Evolutionary conservation across 2,888 invertebrate genomes (phyloP).

Genomic region (Synergus itoensis): DNA sequence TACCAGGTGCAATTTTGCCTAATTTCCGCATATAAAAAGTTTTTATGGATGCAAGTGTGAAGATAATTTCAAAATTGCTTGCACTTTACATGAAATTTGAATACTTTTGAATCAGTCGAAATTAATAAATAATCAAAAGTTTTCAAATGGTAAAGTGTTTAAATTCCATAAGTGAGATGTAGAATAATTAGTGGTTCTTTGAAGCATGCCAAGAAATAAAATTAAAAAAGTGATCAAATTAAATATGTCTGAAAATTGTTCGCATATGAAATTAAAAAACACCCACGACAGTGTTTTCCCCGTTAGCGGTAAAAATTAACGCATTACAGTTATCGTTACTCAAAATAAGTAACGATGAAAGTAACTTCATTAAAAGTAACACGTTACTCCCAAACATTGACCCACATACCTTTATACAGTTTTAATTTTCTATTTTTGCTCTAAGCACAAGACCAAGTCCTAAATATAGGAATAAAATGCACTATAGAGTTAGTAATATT

Average conservation of each 20-base stretch:
- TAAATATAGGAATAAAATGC: background rate
- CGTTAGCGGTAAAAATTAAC: too few relatives aligned
- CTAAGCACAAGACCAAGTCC: background rate
- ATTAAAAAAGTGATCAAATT: background rate
- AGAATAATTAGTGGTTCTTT: background rate
- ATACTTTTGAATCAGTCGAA: background rate
- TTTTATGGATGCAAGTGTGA: background rate
- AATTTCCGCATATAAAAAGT: background rate
- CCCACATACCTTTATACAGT: background rate
- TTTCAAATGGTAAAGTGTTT: background rate
- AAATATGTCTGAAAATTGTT: background rate
- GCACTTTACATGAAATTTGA: background rate
- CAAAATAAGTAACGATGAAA: too few relatives aligned
- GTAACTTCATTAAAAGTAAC: background rate
- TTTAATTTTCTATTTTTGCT: conserved; percentile 1
- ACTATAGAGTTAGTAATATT: background rate
- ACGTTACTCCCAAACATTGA: too few relatives aligned
- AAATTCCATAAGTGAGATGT: too few relatives aligned
- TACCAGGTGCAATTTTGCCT: background rate
- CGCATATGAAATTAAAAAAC: background rate
- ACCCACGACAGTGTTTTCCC: background rate
- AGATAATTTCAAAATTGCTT: background rate
- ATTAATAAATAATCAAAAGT: background rate
- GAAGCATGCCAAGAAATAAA: background rate
- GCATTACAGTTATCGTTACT: too few relatives aligned